These are phyloP conservation scores for Chrysodeixis includens DNA, from an alignment of 2,888 invertebrate genomes.

Conservation along the genomic window DNA sequence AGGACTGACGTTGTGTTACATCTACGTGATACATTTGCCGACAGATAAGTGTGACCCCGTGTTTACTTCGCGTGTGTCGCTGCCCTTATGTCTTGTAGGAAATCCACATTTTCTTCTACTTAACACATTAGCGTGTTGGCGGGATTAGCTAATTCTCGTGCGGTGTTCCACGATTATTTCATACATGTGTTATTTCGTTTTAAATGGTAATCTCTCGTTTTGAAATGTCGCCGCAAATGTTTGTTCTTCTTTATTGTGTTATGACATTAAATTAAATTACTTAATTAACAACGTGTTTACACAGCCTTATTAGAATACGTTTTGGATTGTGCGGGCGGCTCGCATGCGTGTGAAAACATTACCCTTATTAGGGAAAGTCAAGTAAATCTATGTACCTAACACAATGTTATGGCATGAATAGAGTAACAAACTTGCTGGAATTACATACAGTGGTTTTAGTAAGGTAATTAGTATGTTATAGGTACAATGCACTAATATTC, in stretches of 20 bases:
- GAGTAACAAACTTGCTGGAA: no score
- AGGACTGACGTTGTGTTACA: slow-evolving; percentile 76
- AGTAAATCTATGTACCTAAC: no score
- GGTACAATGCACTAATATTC: neutral
- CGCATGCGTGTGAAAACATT: slow-evolving; percentile 1
- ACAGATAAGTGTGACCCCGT: slow-evolving; percentile 60
- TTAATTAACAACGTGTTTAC: slow-evolving; percentile 28
- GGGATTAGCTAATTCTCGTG: slow-evolving; percentile 35
- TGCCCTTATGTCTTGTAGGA: slow-evolving; percentile 45
- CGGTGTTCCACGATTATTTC: slow-evolving; percentile 44
- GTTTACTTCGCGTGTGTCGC: slow-evolving; percentile 62
- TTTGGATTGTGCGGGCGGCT: slow-evolving; percentile 22
- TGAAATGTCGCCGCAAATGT: slow-evolving; percentile 32
- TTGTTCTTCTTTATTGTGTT: slow-evolving; percentile 35
- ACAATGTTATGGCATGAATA: neutral
- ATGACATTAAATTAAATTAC: slow-evolving; percentile 36
- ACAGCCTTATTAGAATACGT: slow-evolving; percentile 26
- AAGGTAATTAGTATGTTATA: no score
- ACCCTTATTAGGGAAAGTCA: neutral
- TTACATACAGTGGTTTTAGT: no score
- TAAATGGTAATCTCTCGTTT: slow-evolving; percentile 48
- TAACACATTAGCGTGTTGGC: slow-evolving; percentile 40
- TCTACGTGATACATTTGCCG: slow-evolving; percentile 74
- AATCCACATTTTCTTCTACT: slow-evolving; percentile 40
- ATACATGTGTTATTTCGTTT: slow-evolving; percentile 48